These are phyloP conservation scores for Drosophila mayri DNA, from an alignment of 1,140 invertebrate species.

Conservation along the genomic window DNA sequence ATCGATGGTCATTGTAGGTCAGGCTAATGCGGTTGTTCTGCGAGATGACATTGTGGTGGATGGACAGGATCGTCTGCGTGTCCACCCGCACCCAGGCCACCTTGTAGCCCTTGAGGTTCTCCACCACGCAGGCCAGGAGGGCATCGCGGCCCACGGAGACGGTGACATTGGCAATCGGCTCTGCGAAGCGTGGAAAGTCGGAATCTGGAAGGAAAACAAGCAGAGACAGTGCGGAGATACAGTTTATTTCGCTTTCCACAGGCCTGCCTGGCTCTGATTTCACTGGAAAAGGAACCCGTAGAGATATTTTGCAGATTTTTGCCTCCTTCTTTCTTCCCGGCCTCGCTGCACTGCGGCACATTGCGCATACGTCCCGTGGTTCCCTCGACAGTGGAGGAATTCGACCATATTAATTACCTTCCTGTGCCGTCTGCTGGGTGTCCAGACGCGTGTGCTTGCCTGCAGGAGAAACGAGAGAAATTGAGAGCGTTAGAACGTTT, in stretches of 20 bases:
- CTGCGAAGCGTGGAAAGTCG: slow-evolving; percentile 92
- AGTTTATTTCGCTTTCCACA: slow-evolving; percentile 32
- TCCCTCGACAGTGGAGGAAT: slow-evolving; percentile 24
- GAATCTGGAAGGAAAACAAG: slow-evolving; percentile 84
- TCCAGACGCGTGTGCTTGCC: slow-evolving; percentile 75
- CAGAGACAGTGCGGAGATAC: background rate
- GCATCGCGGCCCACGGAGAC: slow-evolving; percentile 95
- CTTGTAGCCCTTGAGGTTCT: slow-evolving; percentile 95
- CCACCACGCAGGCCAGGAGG: slow-evolving; percentile 96
- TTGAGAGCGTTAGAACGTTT: slow-evolving; percentile 58
- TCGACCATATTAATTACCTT: slow-evolving; percentile 72
- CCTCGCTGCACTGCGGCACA: slow-evolving; percentile 52
- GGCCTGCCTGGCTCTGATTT: slow-evolving; percentile 15
- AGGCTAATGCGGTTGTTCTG: slow-evolving; percentile 94
- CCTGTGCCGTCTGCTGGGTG: slow-evolving; percentile 73
- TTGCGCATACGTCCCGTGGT: slow-evolving; percentile 56
- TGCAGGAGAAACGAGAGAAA: slow-evolving; percentile 43
- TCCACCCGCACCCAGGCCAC: slow-evolving; percentile 97
- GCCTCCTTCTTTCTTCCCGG: slow-evolving; percentile 13
- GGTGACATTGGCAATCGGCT: slow-evolving; percentile 96
- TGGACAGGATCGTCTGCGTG: slow-evolving; percentile 95
- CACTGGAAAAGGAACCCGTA: slow-evolving; percentile 2
- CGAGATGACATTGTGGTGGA: slow-evolving; percentile 95
- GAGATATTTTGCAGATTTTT: slow-evolving; percentile 26
- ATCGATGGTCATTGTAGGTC: slow-evolving; percentile 94